Conservation (phyloP, 1,140 invertebrate genomes). For the Asobara japonica region DNA sequence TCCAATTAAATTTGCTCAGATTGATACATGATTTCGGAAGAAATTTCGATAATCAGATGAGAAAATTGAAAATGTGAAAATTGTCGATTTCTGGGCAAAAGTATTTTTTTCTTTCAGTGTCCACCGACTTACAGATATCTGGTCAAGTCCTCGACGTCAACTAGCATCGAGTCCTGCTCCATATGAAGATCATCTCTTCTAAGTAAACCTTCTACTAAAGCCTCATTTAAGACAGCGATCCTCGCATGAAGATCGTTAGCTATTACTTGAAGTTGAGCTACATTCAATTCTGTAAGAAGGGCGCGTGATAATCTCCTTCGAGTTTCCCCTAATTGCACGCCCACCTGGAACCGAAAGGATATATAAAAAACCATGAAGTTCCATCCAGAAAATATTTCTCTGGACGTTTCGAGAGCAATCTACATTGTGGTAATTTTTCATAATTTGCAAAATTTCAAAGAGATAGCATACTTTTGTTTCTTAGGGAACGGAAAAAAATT, state of each 20-base stretch:
- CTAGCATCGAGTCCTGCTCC: conserved; percentile 97
- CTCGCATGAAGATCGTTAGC: conserved; percentile 94
- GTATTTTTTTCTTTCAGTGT: too few relatives aligned
- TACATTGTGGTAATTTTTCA: too few relatives aligned
- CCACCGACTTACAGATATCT: conserved; percentile 82
- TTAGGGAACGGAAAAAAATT: too few relatives aligned
- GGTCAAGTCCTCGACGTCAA: conserved; percentile 95
- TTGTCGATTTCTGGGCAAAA: too few relatives aligned
- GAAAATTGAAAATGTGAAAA: too few relatives aligned
- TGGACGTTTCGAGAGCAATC: too few relatives aligned
- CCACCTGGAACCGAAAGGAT: conserved; percentile 70
- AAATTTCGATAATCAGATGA: too few relatives aligned
- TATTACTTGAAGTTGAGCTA: conserved; percentile 94
- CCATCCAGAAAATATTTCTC: too few relatives aligned
- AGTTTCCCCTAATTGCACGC: conserved; percentile 83
- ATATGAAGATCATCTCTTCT: conserved; percentile 94
- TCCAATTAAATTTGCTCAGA: too few relatives aligned
- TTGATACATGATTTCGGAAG: too few relatives aligned
- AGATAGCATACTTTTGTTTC: too few relatives aligned
- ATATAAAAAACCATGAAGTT: conserved; percentile 38
- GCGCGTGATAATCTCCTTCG: conserved; percentile 82
- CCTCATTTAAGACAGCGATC: conserved; percentile 91
- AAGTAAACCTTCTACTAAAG: conserved; percentile 86
- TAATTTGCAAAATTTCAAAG: too few relatives aligned
- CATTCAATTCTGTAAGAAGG: conserved; percentile 90